These are phyloP conservation scores for Ips typographus DNA, from an alignment of 1,140 invertebrate genomes.

Conservation along the genomic window DNA sequence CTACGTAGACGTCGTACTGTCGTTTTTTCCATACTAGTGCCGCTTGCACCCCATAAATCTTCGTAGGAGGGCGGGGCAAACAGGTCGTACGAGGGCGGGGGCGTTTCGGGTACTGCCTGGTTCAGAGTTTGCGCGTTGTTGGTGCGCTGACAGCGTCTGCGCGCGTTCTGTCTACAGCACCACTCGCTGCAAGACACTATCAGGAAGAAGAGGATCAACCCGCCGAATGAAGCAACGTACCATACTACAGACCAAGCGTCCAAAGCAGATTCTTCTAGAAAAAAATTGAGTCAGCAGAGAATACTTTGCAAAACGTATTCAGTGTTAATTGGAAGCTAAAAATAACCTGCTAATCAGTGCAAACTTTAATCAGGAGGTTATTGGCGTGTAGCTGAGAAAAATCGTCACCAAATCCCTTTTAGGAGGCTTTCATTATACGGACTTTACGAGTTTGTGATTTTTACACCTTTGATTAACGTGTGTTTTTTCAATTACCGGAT, in stretches of 20 bases:
- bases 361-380: no score
- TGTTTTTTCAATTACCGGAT: no score
- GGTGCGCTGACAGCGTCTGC: constrained; percentile 36
- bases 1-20: constrained; percentile 56
- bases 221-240: constrained; percentile 63
- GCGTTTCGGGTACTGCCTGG: constrained; percentile 51
- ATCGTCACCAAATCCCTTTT: no score
- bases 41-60: constrained; percentile 51
- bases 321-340: no score
- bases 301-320: no score
- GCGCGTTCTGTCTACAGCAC: constrained; percentile 53
- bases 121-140: constrained; percentile 40
- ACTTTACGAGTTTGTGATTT: no score
- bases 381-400: no score
- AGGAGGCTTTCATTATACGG: no score
- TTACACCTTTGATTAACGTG: no score
- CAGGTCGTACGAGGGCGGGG: constrained; percentile 59
- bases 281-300: background rate
- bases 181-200: constrained; percentile 63
- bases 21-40: constrained; percentile 50
- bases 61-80: constrained; percentile 64
- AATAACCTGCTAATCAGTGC: no score
- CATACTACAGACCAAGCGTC: constrained; percentile 62
- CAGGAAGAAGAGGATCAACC: constrained; percentile 61
- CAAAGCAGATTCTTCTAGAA: constrained; percentile 36